Evolutionary conservation across 2,113 vertebrate species (phyloP).

Genomic region (Pedionomus torquatus): DNA sequence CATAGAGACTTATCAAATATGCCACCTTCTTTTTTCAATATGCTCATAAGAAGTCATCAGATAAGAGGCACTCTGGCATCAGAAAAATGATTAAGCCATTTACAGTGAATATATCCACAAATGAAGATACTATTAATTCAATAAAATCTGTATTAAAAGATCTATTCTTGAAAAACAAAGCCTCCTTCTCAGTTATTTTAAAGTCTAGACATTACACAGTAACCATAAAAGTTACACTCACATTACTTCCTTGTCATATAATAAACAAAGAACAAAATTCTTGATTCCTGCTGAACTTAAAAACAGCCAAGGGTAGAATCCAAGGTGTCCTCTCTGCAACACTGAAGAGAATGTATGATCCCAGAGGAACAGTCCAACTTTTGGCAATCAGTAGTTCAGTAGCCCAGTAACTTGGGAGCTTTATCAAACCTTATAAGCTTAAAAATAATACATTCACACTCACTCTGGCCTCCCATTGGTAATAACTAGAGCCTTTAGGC

Average conservation of each 20-base stretch:
- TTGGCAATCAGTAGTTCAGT: neutral
- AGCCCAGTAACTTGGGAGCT: neutral
- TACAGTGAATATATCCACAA: slow-evolving; percentile 19
- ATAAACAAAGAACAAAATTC: neutral
- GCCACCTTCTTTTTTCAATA: slow-evolving; percentile 14
- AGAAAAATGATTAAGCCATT: slow-evolving; percentile 38
- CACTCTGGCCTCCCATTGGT: neutral
- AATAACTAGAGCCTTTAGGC: neutral
- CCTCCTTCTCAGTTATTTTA: neutral
- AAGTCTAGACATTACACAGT: neutral
- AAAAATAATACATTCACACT: neutral
- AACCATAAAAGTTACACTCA: neutral
- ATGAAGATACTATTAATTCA: neutral
- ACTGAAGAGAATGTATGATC: neutral
- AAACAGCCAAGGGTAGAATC: neutral
- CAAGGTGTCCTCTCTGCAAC: neutral
- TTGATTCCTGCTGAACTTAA: neutral
- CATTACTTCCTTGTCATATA: neutral
- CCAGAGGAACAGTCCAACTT: neutral
- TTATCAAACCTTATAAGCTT: neutral
- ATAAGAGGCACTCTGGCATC: slow-evolving; percentile 13
- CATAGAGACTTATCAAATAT: neutral
- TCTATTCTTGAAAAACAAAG: neutral
- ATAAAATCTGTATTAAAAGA: slow-evolving; percentile 8
- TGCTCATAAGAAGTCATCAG: neutral